Percentiles rank a stretch among this genome's conserved stretches.
Conservation (phyloP, 2,888 invertebrate species). For the Macrosiphum euphorbiae region DNA sequence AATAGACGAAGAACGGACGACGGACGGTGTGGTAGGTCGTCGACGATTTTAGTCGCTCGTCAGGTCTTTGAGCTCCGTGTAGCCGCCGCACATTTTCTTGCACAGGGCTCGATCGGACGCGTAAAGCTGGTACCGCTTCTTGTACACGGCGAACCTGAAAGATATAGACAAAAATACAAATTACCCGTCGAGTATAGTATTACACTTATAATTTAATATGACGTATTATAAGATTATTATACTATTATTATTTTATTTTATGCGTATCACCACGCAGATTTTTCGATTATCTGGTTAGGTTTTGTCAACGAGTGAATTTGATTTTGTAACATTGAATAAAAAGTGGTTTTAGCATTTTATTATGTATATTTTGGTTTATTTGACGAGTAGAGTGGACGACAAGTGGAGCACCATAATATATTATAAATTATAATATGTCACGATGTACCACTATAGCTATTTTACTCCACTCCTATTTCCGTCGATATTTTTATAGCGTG, state of each 20-base stretch:
- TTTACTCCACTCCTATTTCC: background rate
- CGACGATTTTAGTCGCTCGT: conserved; percentile 65
- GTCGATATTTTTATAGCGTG: background rate
- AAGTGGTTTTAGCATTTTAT: background rate
- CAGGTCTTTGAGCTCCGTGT: conserved; percentile 67
- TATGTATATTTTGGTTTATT: background rate
- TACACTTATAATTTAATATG: background rate
- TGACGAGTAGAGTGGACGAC: background rate
- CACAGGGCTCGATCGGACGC: conserved; percentile 64
- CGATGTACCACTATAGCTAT: background rate
- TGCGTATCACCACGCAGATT: background rate
- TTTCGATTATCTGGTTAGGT: background rate
- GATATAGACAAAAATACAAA: background rate
- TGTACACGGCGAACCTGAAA: conserved; percentile 73
- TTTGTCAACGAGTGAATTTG: background rate
- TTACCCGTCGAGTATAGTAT: background rate
- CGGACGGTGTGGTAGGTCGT: background rate
- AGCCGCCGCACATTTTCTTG: conserved; percentile 68
- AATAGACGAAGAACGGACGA: background rate
- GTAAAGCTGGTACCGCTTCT: conserved; percentile 69
- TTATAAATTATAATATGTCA: background rate
- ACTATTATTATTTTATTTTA: background rate
- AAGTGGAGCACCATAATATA: background rate
- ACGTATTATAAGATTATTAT: background rate
- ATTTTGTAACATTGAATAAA: background rate